Base-by-base conservation (phyloP, 2,888 invertebrate genomes). In the Dynastes tityus region DNA sequence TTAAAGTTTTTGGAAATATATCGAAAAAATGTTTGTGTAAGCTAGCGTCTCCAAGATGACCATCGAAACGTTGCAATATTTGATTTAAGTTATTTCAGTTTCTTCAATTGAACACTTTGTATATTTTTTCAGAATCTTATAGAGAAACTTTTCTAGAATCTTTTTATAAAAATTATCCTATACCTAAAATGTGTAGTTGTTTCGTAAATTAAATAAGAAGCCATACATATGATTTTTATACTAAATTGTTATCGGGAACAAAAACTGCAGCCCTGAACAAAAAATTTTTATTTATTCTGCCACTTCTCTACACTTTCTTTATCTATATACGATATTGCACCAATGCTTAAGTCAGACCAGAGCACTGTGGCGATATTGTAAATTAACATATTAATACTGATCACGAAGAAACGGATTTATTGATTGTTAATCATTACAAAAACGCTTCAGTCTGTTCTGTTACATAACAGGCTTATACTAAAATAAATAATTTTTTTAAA, bases 341-440 rank as follows among this genome's bases (percentile, higher is more conserved):
- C 22, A 68, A 68, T 49, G 27, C 40, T 37, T 29, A 27, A 22
- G 51, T 51, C 51, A 27, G 51, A 51, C 68, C 51, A 68, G 11
- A 68, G 51, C 51, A 51, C 29, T 40, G n/a, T 9, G 13, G 51
- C 51, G 13, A n/a, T 32, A 68, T 51, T 51, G 51, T 13, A 51
- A 64, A 63, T 75, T 74, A 67, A 65, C 40, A 40, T 61, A 75
- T 76, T 79, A 79, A 79, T 79, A 79, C 79, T 79, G 79, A 77
- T 79, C 68, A 61, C 68, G 74, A 74, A 79, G 32, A 67, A 79
- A 65, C 51, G 49, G 40, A 67, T 73, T 74, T 74, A 74, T 63
- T 71, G 55, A 16, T 45, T 45, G 45, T 45, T 71, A 53, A 40
- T 74, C 27, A 22, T 61, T 74, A 63, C 73, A 49, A 79, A 53